phyloP scores from a whole-genome alignment of 2,797 vertebrate species.

The Cottoperca gobio region DNA sequence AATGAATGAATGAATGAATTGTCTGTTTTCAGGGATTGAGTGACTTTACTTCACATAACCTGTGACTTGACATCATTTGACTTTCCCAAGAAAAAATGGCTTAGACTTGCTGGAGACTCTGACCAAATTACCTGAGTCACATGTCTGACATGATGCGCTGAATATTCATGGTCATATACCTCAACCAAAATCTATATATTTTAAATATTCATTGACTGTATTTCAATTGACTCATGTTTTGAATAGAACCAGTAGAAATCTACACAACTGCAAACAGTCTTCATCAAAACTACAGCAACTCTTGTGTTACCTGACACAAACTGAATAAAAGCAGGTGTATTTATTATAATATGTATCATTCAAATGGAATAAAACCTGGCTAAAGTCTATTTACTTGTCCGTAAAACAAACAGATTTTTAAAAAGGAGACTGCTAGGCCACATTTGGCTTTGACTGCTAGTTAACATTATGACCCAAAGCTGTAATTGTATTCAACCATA shows the following conservation, averaged over 20 bases:
- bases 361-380: slow-evolving; percentile 5
- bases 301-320: not conserved
- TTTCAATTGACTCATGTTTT: not conserved
- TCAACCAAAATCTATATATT: not conserved
- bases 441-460: not conserved
- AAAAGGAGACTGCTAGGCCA: not conserved
- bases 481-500: slow-evolving; percentile 18
- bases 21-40: too few relatives aligned
- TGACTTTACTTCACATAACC: too few relatives aligned
- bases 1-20: too few relatives aligned
- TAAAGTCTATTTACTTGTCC: not conserved
- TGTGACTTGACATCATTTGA: too few relatives aligned
- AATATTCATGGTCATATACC: not conserved
- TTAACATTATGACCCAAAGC: slow-evolving; percentile 2
- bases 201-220: not conserved
- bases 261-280: not conserved
- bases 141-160: too few relatives aligned
- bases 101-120: too few relatives aligned
- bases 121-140: too few relatives aligned
- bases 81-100: too few relatives aligned
- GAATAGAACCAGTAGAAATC: not conserved
- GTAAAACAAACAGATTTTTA: not conserved
- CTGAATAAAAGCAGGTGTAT: not conserved
- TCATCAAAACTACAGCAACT: not conserved
- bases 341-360: not conserved